phyloP scores from a whole-genome alignment of 2,113 vertebrate species.

The Heterocephalus glaber region DNA sequence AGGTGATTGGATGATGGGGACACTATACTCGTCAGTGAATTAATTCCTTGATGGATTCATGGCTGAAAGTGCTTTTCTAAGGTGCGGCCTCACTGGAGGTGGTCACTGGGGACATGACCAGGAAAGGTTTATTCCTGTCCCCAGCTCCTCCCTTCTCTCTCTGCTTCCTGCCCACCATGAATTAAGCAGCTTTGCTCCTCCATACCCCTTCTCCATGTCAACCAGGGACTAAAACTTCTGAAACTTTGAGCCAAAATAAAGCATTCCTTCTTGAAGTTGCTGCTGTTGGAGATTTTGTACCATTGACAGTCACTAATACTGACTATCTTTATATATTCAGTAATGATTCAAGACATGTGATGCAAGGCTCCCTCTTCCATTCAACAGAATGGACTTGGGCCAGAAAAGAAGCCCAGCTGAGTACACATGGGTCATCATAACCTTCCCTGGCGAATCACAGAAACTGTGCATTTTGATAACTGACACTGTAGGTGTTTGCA shows the following conservation, averaged over 20 bases:
- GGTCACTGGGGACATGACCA: not conserved
- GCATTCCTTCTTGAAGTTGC: not conserved
- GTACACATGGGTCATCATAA: accelerated
- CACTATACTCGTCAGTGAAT: not conserved
- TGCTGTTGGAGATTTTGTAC: not conserved
- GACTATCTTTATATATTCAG: not conserved
- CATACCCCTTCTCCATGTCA: not conserved
- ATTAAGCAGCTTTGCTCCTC: not conserved
- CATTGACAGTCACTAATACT: not conserved
- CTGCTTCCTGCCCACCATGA: not conserved
- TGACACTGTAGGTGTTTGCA: not conserved
- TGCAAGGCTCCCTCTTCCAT: not conserved
- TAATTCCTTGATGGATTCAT: not conserved
- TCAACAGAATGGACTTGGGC: not conserved
- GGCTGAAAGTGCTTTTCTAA: not conserved
- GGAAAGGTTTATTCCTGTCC: not conserved
- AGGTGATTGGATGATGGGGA: not conserved
- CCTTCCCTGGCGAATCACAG: not conserved
- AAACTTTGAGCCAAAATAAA: not conserved
- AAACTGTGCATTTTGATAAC: not conserved
- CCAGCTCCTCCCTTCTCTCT: not conserved
- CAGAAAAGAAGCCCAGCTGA: not conserved
- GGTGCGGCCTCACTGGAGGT: not conserved
- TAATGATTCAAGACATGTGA: not conserved
- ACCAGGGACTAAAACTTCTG: not conserved